A percentile compares a stretch with the other conserved stretches of the same genome.
Conservation (phyloP, 2,113 vertebrate genomes). For the Channa argus region DNA sequence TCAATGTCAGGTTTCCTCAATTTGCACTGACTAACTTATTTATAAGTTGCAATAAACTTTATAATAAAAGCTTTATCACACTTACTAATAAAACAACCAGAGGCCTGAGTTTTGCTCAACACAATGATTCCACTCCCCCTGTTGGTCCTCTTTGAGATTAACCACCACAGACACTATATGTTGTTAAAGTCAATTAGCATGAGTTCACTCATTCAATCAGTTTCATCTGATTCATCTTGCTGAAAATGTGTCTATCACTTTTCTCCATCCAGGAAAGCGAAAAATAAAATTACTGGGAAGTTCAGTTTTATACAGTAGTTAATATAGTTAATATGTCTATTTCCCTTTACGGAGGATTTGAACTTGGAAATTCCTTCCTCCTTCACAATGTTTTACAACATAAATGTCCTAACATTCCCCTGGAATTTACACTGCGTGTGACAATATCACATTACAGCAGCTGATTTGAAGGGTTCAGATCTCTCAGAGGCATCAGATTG, state of each 20-base stretch:
- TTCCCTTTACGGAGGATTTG: slow-evolving; percentile 16
- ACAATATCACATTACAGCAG: slow-evolving; percentile 9
- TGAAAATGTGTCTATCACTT: not conserved
- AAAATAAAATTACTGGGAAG: not conserved
- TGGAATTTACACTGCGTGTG: slow-evolving; percentile 26
- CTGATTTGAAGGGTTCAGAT: slow-evolving; percentile 38
- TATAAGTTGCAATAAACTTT: not conserved
- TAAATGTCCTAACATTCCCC: slow-evolving; percentile 36
- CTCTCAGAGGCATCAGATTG: slow-evolving; percentile 32
- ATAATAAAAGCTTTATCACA: too few relatives aligned
- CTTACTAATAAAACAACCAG: not conserved
- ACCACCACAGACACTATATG: not conserved
- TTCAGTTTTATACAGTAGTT: slow-evolving; percentile 7
- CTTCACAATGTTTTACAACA: slow-evolving; percentile 13
- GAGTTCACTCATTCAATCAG: not conserved
- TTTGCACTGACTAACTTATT: not conserved
- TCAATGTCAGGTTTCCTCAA: not conserved
- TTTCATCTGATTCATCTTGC: not conserved
- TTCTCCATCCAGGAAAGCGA: not conserved
- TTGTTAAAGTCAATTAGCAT: not conserved
- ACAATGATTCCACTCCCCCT: slow-evolving; percentile 30
- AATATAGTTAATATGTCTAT: slow-evolving; percentile 18
- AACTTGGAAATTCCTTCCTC: slow-evolving; percentile 40
- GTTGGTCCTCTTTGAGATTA: slow-evolving; percentile 14
- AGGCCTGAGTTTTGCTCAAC: not conserved